Evolutionary conservation across 2,888 invertebrate species (phyloP), one percentile per base, ranked within the genome.

Genomic region (Metallyticus violacea): DNA sequence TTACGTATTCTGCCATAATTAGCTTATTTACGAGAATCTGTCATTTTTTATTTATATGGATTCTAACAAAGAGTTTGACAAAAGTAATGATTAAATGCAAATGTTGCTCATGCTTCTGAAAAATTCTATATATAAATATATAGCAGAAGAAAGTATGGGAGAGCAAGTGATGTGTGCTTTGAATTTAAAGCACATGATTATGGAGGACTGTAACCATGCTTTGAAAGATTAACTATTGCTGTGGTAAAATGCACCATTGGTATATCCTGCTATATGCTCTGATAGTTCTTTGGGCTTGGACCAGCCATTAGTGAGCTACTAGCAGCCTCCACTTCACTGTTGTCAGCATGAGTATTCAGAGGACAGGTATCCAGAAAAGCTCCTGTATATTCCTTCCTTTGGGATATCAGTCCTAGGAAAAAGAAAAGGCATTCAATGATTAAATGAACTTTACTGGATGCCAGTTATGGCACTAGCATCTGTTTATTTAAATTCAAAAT

Each of bases 331-430:
- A 82, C 78, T 76, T 26, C 86, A 79, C 78, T 81, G 29, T 22
- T 78, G 85, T 87, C 87, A 87, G 81, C 85, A 77, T 29, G 81
- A 81, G 85, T 81, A 77, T 76, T 81, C 78, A 81, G 78, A n/a
- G 78, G 85, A 81, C 78, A 15, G 76, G 82, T 81, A 78, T 85
- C 85, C 62, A 25, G 87, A 81, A 30, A 77, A 26, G 87, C 77
- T 80, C 27, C 82, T 26, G 25, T 78, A 77, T 15, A 80, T 85
- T 26, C 81, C 77, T 78, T 77, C 78, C 85, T 85, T 26, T 79
- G 87, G 81, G 85, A 85, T 82, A 62, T 87, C 85, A 87, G 5
- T 26, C 87, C 87, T 87, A 40, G 40, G 2, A 2, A 22, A 62
- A 62, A 62, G 22, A 62, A 15, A 1, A 62, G 0, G 22, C 15